phyloP scores from a whole-genome alignment of 2,797 vertebrate species.

The Rhincodon typus region DNA sequence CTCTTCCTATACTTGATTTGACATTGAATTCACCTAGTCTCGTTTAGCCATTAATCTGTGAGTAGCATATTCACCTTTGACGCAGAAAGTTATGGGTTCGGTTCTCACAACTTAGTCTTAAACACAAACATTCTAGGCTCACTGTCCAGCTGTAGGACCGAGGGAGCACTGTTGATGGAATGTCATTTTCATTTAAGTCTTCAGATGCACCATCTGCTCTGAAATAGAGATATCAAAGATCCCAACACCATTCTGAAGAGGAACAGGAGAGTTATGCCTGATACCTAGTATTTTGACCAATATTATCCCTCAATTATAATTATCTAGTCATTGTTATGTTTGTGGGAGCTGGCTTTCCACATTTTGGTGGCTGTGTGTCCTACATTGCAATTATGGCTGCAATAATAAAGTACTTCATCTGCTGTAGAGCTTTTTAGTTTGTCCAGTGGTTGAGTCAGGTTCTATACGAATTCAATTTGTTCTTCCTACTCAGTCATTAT shows the following conservation, averaged over 20 bases:
- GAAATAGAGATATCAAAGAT: neutral
- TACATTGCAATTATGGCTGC: neutral
- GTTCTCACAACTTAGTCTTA: neutral
- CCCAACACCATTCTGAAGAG: neutral
- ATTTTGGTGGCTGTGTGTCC: neutral
- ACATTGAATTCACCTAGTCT: neutral
- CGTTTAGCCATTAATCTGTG: neutral
- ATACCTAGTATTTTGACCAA: neutral
- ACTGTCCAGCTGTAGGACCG: no score
- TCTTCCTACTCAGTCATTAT: neutral
- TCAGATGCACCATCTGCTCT: neutral
- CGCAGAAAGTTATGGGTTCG: neutral
- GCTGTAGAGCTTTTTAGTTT: neutral
- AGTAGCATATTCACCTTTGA: neutral
- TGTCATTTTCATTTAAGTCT: neutral
- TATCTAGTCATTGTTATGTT: neutral
- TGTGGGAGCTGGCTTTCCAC: neutral
- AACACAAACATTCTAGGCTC: neutral
- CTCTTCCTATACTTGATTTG: neutral
- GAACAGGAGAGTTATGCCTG: neutral
- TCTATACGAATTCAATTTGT: neutral
- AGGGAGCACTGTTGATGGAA: neutral
- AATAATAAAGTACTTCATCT: neutral
- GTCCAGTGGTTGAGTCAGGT: neutral
- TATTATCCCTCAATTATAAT: neutral